phyloP scores from a whole-genome alignment of 2,888 invertebrate species.

The Lasioglossum vierecki region DNA sequence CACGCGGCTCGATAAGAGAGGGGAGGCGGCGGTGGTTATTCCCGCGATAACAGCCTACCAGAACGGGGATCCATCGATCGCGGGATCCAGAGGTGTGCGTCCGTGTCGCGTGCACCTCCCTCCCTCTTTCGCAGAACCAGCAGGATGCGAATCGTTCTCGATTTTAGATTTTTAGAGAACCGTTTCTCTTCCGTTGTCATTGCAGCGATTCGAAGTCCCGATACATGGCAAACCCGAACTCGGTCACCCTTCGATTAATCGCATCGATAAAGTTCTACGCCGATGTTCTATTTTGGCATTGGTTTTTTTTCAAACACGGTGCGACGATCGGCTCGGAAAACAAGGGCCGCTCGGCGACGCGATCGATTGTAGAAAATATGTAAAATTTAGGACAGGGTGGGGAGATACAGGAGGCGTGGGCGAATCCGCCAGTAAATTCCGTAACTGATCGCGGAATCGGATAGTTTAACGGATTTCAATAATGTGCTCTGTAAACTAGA shows the following conservation, averaged over 20 bases:
- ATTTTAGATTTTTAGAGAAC: neutral
- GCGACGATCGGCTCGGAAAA: slow-evolving; percentile 21
- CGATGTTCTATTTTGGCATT: neutral
- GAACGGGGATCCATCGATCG: slow-evolving; percentile 59
- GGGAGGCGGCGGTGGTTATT: slow-evolving; percentile 45
- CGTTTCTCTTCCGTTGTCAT: neutral
- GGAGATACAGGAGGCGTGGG: neutral
- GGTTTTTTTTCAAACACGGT: no score
- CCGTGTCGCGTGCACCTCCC: slow-evolving; percentile 48
- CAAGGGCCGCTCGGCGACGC: slow-evolving; percentile 13
- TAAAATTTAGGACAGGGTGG: neutral
- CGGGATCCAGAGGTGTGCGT: slow-evolving; percentile 65
- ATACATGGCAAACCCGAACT: neutral
- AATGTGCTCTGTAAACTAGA: slow-evolving; percentile 46
- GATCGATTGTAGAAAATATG: slow-evolving; percentile 28
- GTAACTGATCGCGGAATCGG: slow-evolving; percentile 30
- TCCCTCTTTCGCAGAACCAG: neutral
- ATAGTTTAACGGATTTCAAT: slow-evolving; percentile 50
- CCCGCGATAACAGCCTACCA: slow-evolving; percentile 43
- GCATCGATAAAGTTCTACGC: neutral
- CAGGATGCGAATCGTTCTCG: neutral
- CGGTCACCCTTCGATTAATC: neutral
- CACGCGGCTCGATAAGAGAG: slow-evolving; percentile 26
- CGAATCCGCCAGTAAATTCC: slow-evolving; percentile 30
- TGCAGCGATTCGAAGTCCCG: neutral